Conservation (phyloP, 2,797 vertebrate genomes). For the Microchirus variegatus region DNA sequence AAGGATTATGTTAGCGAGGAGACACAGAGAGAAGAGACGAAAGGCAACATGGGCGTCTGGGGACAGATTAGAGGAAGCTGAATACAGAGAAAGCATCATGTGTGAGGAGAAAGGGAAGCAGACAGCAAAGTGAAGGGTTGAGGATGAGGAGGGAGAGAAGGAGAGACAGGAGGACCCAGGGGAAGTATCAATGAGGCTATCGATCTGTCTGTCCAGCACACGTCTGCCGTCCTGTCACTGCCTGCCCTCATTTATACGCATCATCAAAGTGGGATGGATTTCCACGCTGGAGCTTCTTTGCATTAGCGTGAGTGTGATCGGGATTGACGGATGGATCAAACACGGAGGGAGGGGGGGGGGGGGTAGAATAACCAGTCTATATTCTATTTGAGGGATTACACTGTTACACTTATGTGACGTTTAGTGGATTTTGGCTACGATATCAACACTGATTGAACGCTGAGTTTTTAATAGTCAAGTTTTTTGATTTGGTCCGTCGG, state of each 20-base stretch:
- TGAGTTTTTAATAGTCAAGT: neutral
- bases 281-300: conserved; percentile 5
- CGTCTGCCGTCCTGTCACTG: conserved; percentile 46
- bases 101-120: conserved; percentile 59
- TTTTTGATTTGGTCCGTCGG: neutral
- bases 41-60: conserved; percentile 46
- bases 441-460: neutral
- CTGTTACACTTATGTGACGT: neutral
- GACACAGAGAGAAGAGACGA: conserved; percentile 31
- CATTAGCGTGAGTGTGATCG: conserved; percentile 29
- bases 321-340: conserved; percentile 18
- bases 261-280: conserved; percentile 38
- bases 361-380: neutral
- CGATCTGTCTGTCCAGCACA: conserved; percentile 61
- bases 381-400: conserved; percentile 1
- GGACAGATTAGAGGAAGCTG: conserved; percentile 62
- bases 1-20: conserved; percentile 43
- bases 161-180: conserved; percentile 44
- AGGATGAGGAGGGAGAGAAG: conserved; percentile 40
- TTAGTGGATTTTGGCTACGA: neutral
- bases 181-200: conserved; percentile 68
- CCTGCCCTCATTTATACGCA: conserved; percentile 41
- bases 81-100: conserved; percentile 30
- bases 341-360: neutral
- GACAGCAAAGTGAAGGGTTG: conserved; percentile 40